Conservation (phyloP, 1,140 invertebrate genomes). For the Psilanteris sp. region DNA sequence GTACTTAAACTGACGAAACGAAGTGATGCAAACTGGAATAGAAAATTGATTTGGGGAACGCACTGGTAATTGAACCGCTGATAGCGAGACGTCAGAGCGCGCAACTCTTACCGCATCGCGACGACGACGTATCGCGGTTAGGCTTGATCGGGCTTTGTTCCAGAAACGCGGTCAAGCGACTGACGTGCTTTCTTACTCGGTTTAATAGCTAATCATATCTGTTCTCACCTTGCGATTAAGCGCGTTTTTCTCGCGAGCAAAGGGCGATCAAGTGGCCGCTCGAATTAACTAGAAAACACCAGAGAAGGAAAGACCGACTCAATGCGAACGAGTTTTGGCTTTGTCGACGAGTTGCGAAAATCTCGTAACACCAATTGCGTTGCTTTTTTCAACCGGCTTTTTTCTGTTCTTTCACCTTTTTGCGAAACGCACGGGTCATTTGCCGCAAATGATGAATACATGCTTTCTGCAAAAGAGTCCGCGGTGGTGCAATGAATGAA, state of each 20-base stretch:
- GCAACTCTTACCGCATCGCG: conserved; percentile 24
- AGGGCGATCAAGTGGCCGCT: conserved; percentile 8
- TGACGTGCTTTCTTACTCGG: conserved; percentile 27
- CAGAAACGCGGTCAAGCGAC: conserved; percentile 41
- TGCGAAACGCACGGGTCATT: conserved; percentile 43
- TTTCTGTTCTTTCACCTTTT: conserved; percentile 48
- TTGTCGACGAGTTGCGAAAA: conserved; percentile 36
- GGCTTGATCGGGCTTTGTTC: conserved; percentile 49
- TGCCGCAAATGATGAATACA: conserved; percentile 27
- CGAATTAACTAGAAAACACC: conserved; percentile 22
- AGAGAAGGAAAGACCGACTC: conserved; percentile 24
- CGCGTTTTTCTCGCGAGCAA: conserved; percentile 26
- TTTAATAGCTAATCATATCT: conserved; percentile 30
- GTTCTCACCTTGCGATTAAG: conserved; percentile 30
- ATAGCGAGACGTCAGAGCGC: conserved; percentile 25
- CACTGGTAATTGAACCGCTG: neutral
- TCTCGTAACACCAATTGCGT: conserved; percentile 3
- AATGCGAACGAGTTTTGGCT: conserved; percentile 47
- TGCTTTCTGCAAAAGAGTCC: conserved; percentile 10
- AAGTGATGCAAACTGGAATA: too few relatives aligned
- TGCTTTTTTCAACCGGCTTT: conserved; percentile 28
- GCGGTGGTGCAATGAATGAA: conserved; percentile 6
- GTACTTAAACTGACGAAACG: neutral
- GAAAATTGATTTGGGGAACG: conserved; percentile 21
- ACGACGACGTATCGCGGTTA: conserved; percentile 28